Base-by-base conservation (phyloP, 2,113 vertebrate species). In the Nyctibius bracteatus region DNA sequence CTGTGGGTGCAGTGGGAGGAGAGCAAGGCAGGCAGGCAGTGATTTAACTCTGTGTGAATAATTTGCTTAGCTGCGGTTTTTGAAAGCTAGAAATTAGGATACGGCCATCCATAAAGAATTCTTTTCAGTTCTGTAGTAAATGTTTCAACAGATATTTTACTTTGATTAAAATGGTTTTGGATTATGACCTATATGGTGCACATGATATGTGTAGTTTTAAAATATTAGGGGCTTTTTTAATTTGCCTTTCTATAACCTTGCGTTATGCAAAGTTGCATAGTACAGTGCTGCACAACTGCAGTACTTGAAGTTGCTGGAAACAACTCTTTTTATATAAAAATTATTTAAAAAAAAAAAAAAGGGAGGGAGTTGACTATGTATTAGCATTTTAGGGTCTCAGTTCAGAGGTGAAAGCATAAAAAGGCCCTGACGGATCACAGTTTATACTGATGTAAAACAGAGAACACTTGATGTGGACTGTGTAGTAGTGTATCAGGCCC, bases 261-360 rank as follows among this genome's bases (percentile, higher is more conserved):
- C 9, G 12, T 96, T 91, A 94, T 80, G 89, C 90, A 94, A 96
- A 95, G 78, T 65, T 94, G 78, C 90, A 77, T 8, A 90, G 91
- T 80, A 65, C 58, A 62, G 84, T 82, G 52, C 90, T 95, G 84
- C 58, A 87, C 49, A 90, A 52, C 28, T 94, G 97, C 95, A 97
- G 91, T 94, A 88, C 92, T 93, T 94, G 92, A 97, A 95, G 96
- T 98, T 98, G 96, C 97, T 97, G 96, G 95, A 95, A 89, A 97
- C 97, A 96, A 96, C 92, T 92, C 57, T 96, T 85, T 97, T 96
- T 96, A 65, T 92, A 95, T 77, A 95, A 96, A 97, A 97, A 92
- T 66, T 55, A 74, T 94, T 9, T 67, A 96, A 92, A 83, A 70
- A 87, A 78, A 88, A 96, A 87, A 66, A 81, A 75, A 93, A 67